phyloP scores from a whole-genome alignment of 1,140 invertebrate genomes.

The Halesus radiatus region DNA sequence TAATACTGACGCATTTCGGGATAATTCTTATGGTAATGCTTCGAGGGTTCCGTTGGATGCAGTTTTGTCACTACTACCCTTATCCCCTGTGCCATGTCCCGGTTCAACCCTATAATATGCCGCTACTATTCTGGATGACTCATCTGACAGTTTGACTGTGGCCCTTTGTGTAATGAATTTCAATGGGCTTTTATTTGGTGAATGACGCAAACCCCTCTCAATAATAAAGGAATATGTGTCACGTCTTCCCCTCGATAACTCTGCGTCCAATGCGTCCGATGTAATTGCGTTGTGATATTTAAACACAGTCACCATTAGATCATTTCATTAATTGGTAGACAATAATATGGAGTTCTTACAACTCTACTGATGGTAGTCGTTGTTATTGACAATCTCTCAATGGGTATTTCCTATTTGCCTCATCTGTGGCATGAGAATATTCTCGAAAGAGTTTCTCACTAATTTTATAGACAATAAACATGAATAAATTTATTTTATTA shows the following conservation, averaged over 20 bases:
- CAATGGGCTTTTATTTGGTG: slow-evolving; percentile 23
- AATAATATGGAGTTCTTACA: too few relatives aligned
- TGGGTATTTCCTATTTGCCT: too few relatives aligned
- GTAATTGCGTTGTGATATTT: slow-evolving; percentile 7
- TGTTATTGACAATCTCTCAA: too few relatives aligned
- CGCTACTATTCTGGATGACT: background rate
- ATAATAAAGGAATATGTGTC: slow-evolving; percentile 25
- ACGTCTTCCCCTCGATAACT: slow-evolving; percentile 21
- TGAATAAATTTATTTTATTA: too few relatives aligned
- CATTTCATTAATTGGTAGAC: too few relatives aligned
- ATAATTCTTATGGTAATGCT: slow-evolving; percentile 42
- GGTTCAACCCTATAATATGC: too few relatives aligned
- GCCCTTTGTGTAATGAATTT: slow-evolving; percentile 23
- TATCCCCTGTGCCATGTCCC: background rate
- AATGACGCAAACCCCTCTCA: slow-evolving; percentile 27
- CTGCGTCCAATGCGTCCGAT: background rate
- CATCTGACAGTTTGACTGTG: slow-evolving; percentile 7
- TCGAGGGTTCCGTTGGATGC: slow-evolving; percentile 3
- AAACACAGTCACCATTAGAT: background rate
- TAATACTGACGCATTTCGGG: slow-evolving; percentile 36
- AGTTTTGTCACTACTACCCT: background rate
- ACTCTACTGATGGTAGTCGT: too few relatives aligned
- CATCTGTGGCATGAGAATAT: too few relatives aligned
- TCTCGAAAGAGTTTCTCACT: too few relatives aligned
- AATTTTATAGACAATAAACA: too few relatives aligned